Conservation (phyloP, 2,888 invertebrate genomes). For the Drosophila paramelanica region DNA sequence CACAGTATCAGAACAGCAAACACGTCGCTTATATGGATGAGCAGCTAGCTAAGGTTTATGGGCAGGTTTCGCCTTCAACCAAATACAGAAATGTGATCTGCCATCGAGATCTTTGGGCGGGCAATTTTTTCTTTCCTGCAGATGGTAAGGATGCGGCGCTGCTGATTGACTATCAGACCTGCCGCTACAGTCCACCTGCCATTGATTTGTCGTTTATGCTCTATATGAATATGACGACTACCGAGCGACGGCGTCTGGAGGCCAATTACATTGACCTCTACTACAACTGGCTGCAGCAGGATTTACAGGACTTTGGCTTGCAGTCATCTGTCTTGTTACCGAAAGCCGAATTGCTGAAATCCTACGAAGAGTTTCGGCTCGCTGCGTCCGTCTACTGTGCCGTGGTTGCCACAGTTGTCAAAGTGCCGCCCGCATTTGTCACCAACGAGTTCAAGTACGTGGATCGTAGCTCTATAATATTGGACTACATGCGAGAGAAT, state of each 20-base stretch:
- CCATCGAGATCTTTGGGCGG: conserved; percentile 84
- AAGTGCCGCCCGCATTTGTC: conserved; percentile 66
- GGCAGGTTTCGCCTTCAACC: conserved; percentile 74
- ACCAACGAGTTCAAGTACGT: conserved; percentile 73
- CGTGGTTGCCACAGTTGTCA: conserved; percentile 65
- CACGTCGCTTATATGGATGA: conserved; percentile 64
- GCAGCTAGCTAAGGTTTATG: conserved; percentile 66
- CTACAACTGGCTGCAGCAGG: conserved; percentile 66
- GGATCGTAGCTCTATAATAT: conserved; percentile 47
- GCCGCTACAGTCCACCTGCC: conserved; percentile 81
- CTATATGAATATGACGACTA: conserved; percentile 73
- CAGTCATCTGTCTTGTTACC: conserved; percentile 45
- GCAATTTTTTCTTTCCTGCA: conserved; percentile 79
- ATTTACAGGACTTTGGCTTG: conserved; percentile 73
- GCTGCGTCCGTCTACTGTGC: conserved; percentile 73
- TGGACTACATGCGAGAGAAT: conserved; percentile 54
- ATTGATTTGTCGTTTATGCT: conserved; percentile 80
- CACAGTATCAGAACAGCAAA: conserved; percentile 54
- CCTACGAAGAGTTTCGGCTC: conserved; percentile 74
- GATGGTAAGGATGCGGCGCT: conserved; percentile 47
- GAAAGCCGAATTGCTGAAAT: conserved; percentile 58
- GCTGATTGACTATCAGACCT: conserved; percentile 83
- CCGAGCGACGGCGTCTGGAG: conserved; percentile 39
- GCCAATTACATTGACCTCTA: conserved; percentile 66
- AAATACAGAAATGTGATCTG: conserved; percentile 85